phyloP scores from a whole-genome alignment of 2,113 vertebrate species.

The Platysteira castanea region DNA sequence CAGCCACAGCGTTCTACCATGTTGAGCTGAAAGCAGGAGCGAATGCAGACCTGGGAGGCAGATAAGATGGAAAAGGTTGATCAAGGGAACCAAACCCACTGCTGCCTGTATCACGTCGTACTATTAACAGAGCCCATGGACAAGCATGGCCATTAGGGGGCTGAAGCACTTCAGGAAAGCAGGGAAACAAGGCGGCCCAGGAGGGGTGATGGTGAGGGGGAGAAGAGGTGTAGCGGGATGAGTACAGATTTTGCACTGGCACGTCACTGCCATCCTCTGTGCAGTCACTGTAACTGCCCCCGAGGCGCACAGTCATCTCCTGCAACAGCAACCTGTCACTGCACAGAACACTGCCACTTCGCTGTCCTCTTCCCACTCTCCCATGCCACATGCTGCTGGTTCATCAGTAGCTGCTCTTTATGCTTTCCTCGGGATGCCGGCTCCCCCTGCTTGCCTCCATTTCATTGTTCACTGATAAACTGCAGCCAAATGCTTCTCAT shows the following conservation, averaged over 20 bases:
- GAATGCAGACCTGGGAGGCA: constrained; percentile 74
- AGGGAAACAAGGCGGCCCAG: neutral
- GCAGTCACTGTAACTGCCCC: constrained; percentile 76
- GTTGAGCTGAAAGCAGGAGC: constrained; percentile 79
- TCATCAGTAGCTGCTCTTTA: neutral
- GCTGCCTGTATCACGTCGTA: neutral
- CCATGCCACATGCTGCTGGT: neutral
- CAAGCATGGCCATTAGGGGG: neutral
- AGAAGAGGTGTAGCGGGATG: constrained; percentile 75
- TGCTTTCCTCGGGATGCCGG: neutral
- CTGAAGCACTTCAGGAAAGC: neutral
- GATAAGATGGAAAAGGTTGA: neutral
- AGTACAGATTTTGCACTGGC: constrained; percentile 70
- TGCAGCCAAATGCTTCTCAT: neutral
- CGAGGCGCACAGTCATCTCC: constrained; percentile 73
- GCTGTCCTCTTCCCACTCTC: neutral
- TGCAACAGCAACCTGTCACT: neutral
- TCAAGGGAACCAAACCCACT: neutral
- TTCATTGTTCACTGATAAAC: neutral
- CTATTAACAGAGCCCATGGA: neutral
- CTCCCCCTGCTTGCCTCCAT: neutral
- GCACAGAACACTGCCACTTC: neutral
- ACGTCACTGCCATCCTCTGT: constrained; percentile 76
- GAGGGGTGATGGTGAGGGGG: neutral
- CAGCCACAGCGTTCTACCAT: constrained; percentile 77